phyloP scores from a whole-genome alignment of 2,113 vertebrate species.

The Paradisaea rubra region DNA sequence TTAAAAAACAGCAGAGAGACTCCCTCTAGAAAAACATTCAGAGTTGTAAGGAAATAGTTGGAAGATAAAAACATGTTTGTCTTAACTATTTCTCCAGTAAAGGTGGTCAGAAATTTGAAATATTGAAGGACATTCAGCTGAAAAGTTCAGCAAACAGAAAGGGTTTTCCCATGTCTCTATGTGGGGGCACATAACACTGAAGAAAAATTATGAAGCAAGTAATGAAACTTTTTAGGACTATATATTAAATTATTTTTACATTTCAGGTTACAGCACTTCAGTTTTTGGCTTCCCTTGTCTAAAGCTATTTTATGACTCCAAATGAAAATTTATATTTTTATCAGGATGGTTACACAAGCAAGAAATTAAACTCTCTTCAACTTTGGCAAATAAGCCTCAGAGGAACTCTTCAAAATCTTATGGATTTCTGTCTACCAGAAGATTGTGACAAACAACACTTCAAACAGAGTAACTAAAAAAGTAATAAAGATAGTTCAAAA shows the following conservation, averaged over 20 bases:
- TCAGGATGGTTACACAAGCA: conserved; percentile 4
- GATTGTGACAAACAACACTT: not conserved
- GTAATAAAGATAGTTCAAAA: not conserved
- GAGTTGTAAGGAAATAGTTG: not conserved
- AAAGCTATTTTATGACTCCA: not conserved
- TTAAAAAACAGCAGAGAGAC: not conserved
- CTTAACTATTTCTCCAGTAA: not conserved
- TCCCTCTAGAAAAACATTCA: not conserved
- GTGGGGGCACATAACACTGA: not conserved
- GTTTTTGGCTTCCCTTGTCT: conserved; percentile 23
- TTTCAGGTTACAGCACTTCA: not conserved
- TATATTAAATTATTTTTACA: not conserved
- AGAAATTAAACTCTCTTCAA: conserved; percentile 24
- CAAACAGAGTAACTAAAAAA: not conserved
- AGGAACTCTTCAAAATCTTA: not conserved
- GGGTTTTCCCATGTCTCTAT: not conserved
- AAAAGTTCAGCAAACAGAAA: not conserved
- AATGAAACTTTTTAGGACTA: not conserved
- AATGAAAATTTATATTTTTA: conserved; percentile 12
- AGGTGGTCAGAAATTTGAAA: not conserved
- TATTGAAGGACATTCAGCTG: not conserved
- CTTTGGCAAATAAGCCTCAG: not conserved
- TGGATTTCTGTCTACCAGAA: not conserved
- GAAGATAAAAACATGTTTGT: not conserved
- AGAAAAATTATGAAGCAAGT: not conserved